Percentiles rank a stretch among this genome's conserved stretches.
Conservation (phyloP, 2,888 invertebrate species). For the Trachelus iudaicus region DNA sequence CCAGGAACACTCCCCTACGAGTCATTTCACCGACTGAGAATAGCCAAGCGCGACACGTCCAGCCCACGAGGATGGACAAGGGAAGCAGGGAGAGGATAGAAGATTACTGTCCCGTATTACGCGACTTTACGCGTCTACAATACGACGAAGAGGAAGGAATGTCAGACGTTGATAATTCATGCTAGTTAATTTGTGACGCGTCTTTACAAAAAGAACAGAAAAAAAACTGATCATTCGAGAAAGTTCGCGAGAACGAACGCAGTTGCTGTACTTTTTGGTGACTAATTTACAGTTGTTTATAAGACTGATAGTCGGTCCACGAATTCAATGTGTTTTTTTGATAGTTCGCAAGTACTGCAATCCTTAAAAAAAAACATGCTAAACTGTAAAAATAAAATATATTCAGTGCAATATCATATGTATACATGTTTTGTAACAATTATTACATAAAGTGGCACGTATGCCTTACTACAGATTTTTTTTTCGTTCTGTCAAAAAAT, state of each 20-base stretch:
- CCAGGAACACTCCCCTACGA: conserved; percentile 41
- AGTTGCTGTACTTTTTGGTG: not conserved
- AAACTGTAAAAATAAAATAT: no score
- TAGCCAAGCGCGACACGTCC: not conserved
- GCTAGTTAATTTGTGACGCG: not conserved
- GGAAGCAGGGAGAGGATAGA: not conserved
- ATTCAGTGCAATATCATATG: no score
- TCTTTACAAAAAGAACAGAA: not conserved
- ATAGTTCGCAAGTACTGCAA: no score
- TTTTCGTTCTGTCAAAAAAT: no score
- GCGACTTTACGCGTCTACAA: not conserved
- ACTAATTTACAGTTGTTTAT: not conserved
- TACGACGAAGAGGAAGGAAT: not conserved
- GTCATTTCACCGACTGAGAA: conserved; percentile 50
- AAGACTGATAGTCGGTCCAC: no score
- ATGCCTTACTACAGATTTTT: no score
- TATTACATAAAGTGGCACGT: no score
- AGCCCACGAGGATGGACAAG: not conserved
- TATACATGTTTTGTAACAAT: no score
- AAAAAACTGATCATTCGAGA: not conserved
- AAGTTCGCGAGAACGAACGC: not conserved
- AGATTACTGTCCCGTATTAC: not conserved
- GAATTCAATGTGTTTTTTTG: no score
- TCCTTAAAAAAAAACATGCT: no score
- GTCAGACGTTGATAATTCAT: not conserved